Conservation (phyloP, 2,113 vertebrate species). For the Anhinga rufa region DNA sequence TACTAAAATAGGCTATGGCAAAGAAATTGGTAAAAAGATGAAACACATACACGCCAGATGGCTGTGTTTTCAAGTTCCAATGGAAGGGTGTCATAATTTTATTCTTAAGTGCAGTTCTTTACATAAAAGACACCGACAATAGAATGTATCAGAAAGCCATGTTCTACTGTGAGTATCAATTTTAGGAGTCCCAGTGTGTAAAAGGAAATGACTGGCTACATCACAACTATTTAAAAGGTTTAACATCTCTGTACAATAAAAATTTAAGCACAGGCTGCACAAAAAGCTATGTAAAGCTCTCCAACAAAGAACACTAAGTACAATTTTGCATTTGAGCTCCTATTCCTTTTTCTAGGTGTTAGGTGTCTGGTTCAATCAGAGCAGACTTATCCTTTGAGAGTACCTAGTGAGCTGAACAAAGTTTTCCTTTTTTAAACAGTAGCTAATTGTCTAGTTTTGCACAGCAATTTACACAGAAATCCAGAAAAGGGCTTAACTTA, state of each 20-base stretch:
- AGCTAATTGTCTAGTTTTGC: background rate
- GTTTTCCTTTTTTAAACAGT: background rate
- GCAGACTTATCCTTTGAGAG: background rate
- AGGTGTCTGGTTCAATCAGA: background rate
- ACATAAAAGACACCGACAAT: constrained; percentile 13
- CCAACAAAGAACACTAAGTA: background rate
- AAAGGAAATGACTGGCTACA: background rate
- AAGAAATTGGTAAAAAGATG: constrained; percentile 9
- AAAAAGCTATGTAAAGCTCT: background rate
- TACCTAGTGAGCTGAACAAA: background rate
- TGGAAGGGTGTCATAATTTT: background rate
- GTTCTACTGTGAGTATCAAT: background rate
- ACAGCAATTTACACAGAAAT: background rate
- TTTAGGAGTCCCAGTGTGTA: background rate
- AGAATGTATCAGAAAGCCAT: background rate
- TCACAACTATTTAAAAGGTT: background rate
- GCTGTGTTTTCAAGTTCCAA: background rate
- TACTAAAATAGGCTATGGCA: constrained; percentile 4
- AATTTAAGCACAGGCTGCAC: background rate
- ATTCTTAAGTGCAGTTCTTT: constrained; percentile 7
- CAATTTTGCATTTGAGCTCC: background rate
- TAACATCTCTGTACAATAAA: background rate
- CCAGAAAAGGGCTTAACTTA: background rate
- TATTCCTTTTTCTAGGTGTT: background rate
- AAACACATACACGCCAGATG: background rate